phyloP scores from a whole-genome alignment of 2,113 vertebrate genomes.

The Equus quagga region DNA sequence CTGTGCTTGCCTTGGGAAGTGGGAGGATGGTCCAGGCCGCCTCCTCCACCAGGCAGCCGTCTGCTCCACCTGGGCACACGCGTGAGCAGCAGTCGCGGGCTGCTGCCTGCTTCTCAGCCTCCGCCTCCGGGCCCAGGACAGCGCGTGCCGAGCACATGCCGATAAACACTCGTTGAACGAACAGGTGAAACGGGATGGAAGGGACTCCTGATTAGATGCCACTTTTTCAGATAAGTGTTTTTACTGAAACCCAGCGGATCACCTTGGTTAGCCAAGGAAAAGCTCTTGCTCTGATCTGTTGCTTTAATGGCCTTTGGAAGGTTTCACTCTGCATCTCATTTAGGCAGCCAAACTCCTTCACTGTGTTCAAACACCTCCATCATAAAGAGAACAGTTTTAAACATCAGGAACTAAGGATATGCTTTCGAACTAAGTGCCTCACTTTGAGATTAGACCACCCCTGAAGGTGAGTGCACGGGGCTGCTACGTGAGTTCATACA shows the following conservation, averaged over 20 bases:
- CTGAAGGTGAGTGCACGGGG: rapidly evolving
- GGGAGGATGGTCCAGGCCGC: rapidly evolving
- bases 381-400: not conserved
- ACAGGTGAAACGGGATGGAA: not conserved
- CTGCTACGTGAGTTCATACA: rapidly evolving
- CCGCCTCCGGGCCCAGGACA: not conserved
- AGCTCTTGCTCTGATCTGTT: not conserved
- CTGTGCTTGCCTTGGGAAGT: not conserved
- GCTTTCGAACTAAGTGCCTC: not conserved
- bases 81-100: not conserved
- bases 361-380: not conserved
- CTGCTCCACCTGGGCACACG: not conserved
- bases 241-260: not conserved
- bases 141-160: rapidly evolving
- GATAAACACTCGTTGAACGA: not conserved
- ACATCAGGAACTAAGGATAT: not conserved
- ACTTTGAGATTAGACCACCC: not conserved
- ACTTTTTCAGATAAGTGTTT: not conserved
- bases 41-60: not conserved
- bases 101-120: not conserved
- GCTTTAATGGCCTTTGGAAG: not conserved
- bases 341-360: not conserved
- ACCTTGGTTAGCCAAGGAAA: not conserved
- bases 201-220: too few species aligned
- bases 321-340: not conserved